Conservation (phyloP, 2,113 vertebrate genomes). For the Otolemur garnettii region DNA sequence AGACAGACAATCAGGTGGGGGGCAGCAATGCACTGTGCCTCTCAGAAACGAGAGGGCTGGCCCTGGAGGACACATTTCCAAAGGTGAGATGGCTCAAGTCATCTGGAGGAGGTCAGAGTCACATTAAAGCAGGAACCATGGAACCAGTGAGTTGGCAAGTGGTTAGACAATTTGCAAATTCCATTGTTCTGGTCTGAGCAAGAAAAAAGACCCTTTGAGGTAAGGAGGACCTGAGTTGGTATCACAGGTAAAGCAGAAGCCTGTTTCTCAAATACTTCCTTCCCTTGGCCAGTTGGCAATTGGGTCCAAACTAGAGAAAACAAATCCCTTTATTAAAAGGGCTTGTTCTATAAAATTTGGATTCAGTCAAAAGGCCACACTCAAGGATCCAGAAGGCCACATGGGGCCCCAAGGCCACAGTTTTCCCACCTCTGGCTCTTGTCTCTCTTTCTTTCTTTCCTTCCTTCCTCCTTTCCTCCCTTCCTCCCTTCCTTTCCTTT, state of each 20-base stretch:
- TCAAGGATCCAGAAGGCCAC: too few relatives aligned
- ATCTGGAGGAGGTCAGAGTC: not conserved
- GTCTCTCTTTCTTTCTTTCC: not conserved
- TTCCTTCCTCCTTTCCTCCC: too few relatives aligned
- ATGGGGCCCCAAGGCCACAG: too few relatives aligned
- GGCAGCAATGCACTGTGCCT: not conserved
- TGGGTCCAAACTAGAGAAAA: too few relatives aligned
- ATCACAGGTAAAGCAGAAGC: not conserved
- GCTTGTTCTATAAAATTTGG: too few relatives aligned
- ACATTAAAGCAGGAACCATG: not conserved
- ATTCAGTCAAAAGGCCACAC: too few relatives aligned
- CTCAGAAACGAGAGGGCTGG: not conserved
- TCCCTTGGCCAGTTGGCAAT: not conserved
- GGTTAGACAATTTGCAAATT: not conserved
- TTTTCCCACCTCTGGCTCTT: not conserved
- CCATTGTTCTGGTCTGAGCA: not conserved
- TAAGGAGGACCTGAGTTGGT: too few relatives aligned
- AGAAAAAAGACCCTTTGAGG: not conserved
- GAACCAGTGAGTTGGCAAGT: not conserved
- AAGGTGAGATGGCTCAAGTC: not conserved
- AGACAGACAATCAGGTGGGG: too few relatives aligned
- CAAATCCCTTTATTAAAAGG: too few relatives aligned
- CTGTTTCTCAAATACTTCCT: not conserved
- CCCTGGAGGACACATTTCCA: not conserved
- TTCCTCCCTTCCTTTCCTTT: too few relatives aligned